phyloP scores from a whole-genome alignment of 2,888 invertebrate genomes.

The Drosophila glabriapex region DNA sequence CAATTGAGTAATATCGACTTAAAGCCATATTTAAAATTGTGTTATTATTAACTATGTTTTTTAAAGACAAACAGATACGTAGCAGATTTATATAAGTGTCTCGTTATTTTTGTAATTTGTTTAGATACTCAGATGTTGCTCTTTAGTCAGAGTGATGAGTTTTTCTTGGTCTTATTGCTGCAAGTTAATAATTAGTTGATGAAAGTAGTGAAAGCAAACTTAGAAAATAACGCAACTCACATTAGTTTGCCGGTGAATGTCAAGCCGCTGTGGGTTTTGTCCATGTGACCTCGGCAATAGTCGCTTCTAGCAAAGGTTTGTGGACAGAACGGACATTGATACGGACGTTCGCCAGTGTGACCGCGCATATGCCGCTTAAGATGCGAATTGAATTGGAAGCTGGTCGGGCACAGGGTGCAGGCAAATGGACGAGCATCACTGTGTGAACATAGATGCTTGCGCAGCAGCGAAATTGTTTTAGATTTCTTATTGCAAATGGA shows the following conservation, averaged over 20 bases:
- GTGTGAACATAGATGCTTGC: conserved; percentile 3
- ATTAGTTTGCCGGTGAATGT: conserved; percentile 6
- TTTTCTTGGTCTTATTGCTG: neutral
- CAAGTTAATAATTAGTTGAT: neutral
- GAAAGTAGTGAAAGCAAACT: too few relatives aligned
- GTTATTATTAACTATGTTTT: neutral
- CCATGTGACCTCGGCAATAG: conserved; percentile 27
- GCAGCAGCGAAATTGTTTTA: neutral
- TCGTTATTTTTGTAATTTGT: neutral
- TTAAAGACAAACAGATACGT: neutral
- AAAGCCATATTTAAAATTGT: conserved; percentile 1
- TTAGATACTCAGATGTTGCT: neutral
- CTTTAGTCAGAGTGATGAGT: neutral
- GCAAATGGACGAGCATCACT: conserved; percentile 1
- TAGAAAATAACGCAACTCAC: conserved; percentile 7
- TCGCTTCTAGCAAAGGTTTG: conserved; percentile 26
- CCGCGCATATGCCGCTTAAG: conserved; percentile 23
- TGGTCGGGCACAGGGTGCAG: conserved; percentile 15
- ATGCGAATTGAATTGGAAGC: neutral
- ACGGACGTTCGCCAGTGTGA: conserved; percentile 45
- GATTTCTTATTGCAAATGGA: neutral
- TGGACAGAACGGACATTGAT: conserved; percentile 28
- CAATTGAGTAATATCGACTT: neutral
- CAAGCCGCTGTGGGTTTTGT: conserved; percentile 10
- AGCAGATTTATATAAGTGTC: neutral